Evolutionary conservation across 1,140 invertebrate genomes (phyloP).

Genomic region (Mactra quadrangularis): DNA sequence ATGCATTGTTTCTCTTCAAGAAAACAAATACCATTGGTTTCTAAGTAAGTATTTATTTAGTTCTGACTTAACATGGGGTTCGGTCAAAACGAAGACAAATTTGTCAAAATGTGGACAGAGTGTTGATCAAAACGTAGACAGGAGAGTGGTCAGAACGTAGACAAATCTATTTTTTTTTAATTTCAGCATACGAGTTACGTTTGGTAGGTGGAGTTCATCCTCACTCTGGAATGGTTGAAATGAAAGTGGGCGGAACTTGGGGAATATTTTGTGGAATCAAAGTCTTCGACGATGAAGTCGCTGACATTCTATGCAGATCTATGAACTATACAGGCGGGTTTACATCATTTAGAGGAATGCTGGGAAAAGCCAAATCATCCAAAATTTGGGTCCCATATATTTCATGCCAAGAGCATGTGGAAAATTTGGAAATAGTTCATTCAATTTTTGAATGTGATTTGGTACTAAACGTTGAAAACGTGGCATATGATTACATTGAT

Average conservation of each 20-base stretch:
- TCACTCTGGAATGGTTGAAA: slow-evolving; percentile 39
- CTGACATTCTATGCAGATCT: slow-evolving; percentile 42
- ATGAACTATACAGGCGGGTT: slow-evolving; percentile 53
- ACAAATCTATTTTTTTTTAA: too few relatives aligned
- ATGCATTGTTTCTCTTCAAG: too few relatives aligned
- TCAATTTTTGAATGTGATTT: slow-evolving; percentile 45
- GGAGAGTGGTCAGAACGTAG: too few relatives aligned
- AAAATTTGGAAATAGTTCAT: not conserved
- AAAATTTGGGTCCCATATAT: slow-evolving; percentile 54
- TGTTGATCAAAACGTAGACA: too few relatives aligned
- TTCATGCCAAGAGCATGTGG: slow-evolving; percentile 4
- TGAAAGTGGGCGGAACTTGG: slow-evolving; percentile 49
- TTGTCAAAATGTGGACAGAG: too few relatives aligned
- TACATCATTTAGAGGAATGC: slow-evolving; percentile 1
- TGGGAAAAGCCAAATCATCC: not conserved
- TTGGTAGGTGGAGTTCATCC: slow-evolving; percentile 20
- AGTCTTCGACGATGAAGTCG: slow-evolving; percentile 49
- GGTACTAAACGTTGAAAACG: slow-evolving; percentile 32
- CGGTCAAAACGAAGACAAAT: too few relatives aligned
- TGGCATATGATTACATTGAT: slow-evolving; percentile 2
- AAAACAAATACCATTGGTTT: too few relatives aligned
- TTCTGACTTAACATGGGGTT: too few relatives aligned
- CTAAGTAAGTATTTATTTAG: too few relatives aligned
- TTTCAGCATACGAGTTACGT: slow-evolving; percentile 48
- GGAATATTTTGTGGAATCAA: slow-evolving; percentile 24